Evolutionary conservation across 2,113 vertebrate genomes (phyloP), one percentile per base, ranked within the genome.

Genomic region (Carassius auratus): DNA sequence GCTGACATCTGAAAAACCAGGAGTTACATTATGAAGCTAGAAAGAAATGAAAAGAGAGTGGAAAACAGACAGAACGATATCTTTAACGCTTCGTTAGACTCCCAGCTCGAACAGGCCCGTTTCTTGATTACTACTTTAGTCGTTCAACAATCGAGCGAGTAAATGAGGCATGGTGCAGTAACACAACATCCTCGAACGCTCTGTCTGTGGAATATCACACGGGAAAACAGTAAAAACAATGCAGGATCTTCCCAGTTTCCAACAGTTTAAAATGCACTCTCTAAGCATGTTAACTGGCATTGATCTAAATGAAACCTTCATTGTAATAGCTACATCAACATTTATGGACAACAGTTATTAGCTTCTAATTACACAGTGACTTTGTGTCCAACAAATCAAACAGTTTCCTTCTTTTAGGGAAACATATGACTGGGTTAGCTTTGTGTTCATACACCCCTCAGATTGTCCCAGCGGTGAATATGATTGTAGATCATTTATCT

Each of bases 401-500:
- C 13, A 3, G 33, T 55, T 76, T 76, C 8, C 23, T 75, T 66
- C 13, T 2, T 21, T 48, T 1, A 76, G n/a, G 1, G 57, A 57
- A 57, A 77, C 57, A 19, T 50, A 33, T 48, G 45, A 10, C 8
- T 48, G 26, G 19, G 38, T 78, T 19, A 5, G 3, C 52, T 61
- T 66, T 21, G 3, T 64, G 26, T 69, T 45, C 36, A 19, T 9
- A 69, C 36, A 66, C 48, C 23, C 13, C n/a, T 21, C 5, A 26
- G 42, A 81, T 30, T 26, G 48, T 66, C 42, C 12, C 42, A 68
- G 23, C 14, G 10, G 4, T 81, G 42, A 68, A 48, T 48, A 48
- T 81, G 62, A 68, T 50, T 68, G 42, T 68, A 50, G 61, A 66
- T 81, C 23, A 33, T 15, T 68, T 64, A 30, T 81, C 79, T 68